Conservation (phyloP, 1,140 invertebrate species). For the Microvelia longipes region DNA sequence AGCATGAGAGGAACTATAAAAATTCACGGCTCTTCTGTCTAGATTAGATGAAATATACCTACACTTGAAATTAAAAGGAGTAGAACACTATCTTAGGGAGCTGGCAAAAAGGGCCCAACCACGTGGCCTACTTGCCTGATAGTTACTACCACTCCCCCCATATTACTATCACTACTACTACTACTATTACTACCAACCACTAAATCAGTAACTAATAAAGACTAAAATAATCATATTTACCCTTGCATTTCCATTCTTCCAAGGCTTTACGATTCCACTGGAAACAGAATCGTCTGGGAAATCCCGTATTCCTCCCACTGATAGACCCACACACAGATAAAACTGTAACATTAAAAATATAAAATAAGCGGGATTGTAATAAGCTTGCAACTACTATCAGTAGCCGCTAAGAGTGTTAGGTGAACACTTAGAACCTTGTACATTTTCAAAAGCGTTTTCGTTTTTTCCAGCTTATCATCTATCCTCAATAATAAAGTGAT, state of each 20-base stretch:
- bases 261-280: slow-evolving; percentile 31
- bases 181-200: background rate
- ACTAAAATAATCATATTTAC: slow-evolving; percentile 16
- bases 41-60: no score
- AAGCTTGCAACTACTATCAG: background rate
- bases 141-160: background rate
- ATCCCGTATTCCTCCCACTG: slow-evolving; percentile 35
- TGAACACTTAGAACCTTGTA: background rate
- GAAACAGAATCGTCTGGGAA: slow-evolving; percentile 31
- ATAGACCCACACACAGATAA: slow-evolving; percentile 36
- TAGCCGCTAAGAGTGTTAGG: background rate
- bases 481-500: background rate
- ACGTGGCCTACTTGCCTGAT: background rate
- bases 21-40: no score
- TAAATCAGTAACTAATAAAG: background rate
- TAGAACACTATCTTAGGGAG: no score
- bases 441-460: background rate
- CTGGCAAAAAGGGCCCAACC: no score
- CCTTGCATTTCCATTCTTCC: slow-evolving; percentile 29
- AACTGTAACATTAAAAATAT: slow-evolving; percentile 28
- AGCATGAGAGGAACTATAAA: no score
- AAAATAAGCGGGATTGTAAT: background rate
- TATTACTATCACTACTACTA: background rate
- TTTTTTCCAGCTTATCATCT: no score
- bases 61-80: no score